phyloP scores from a whole-genome alignment of 2,113 vertebrate species.

The Notothenia coriiceps region DNA sequence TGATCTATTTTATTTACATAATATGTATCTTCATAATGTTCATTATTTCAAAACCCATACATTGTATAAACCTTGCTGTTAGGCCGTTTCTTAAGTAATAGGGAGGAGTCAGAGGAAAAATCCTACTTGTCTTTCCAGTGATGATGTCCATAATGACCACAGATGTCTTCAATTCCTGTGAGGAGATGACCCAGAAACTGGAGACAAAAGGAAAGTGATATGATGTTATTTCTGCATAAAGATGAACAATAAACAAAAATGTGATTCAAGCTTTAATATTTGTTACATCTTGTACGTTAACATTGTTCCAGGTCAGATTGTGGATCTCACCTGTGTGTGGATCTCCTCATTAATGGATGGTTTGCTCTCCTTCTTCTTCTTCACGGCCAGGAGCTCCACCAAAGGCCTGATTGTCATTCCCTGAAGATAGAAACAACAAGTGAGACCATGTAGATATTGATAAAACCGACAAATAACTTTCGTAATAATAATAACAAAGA shows the following conservation, averaged over 20 bases:
- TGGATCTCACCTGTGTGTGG: slow-evolving; percentile 90
- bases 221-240: neutral
- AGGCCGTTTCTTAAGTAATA: neutral
- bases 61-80: neutral
- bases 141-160: slow-evolving; percentile 95
- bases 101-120: neutral
- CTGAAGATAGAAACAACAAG: slow-evolving; percentile 71
- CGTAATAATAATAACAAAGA: too few species aligned
- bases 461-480: neutral
- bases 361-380: slow-evolving; percentile 92
- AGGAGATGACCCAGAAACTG: slow-evolving; percentile 97
- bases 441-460: neutral
- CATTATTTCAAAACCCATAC: neutral
- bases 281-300: neutral
- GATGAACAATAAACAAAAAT: neutral
- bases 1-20: neutral
- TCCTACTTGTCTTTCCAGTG: slow-evolving; percentile 98
- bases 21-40: neutral
- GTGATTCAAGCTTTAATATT: too few species aligned
- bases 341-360: slow-evolving; percentile 97
- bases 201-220: slow-evolving; percentile 31
- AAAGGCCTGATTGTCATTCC: slow-evolving; percentile 97
- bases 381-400: slow-evolving; percentile 95
- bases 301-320: too few species aligned
- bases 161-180: slow-evolving; percentile 94